A percentile compares a stretch with the other conserved stretches of the same genome.
Conservation (phyloP, 1,140 invertebrate genomes). For the Pseudomyrmex concolor region DNA sequence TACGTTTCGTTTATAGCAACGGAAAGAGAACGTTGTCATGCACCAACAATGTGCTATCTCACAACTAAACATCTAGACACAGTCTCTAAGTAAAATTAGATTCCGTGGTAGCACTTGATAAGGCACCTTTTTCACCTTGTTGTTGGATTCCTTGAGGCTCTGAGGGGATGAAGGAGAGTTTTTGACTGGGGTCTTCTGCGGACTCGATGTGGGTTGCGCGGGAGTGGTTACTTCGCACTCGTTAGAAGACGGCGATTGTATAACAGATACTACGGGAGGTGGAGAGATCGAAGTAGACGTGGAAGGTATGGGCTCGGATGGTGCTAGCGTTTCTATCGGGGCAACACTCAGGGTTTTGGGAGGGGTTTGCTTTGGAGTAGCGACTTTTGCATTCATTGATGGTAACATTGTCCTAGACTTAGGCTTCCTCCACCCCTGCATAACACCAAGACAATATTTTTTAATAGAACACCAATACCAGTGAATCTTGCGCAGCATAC, state of each 20-base stretch:
- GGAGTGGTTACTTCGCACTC: conserved; percentile 81
- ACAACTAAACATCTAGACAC: conserved; percentile 50
- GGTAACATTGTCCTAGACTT: conserved; percentile 91
- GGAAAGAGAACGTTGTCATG: conserved; percentile 39
- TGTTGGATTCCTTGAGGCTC: conserved; percentile 86
- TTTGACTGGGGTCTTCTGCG: conserved; percentile 84
- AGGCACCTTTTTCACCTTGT: conserved; percentile 88
- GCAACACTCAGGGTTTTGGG: conserved; percentile 82
- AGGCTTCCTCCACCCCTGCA: conserved; percentile 91
- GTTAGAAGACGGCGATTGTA: conserved; percentile 79
- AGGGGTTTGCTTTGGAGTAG: conserved; percentile 86
- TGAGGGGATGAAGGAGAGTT: conserved; percentile 86
- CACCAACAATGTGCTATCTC: conserved; percentile 56
- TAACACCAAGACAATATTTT: conserved; percentile 80
- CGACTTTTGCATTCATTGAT: conserved; percentile 85
- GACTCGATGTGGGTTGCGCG: conserved; percentile 81
- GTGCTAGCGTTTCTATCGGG: conserved; percentile 83
- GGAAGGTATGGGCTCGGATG: conserved; percentile 84
- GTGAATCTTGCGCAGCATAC: conserved; percentile 28
- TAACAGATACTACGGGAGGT: conserved; percentile 84
- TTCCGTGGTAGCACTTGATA: conserved; percentile 67
- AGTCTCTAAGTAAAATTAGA: conserved; percentile 60
- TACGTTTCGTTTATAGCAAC: conserved; percentile 46
- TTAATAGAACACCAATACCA: conserved; percentile 73
- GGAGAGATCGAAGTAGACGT: conserved; percentile 83